Evolutionary conservation across 1,140 invertebrate species (phyloP), one percentile per base, ranked within the genome.

Genomic region (Achroia grisella): DNA sequence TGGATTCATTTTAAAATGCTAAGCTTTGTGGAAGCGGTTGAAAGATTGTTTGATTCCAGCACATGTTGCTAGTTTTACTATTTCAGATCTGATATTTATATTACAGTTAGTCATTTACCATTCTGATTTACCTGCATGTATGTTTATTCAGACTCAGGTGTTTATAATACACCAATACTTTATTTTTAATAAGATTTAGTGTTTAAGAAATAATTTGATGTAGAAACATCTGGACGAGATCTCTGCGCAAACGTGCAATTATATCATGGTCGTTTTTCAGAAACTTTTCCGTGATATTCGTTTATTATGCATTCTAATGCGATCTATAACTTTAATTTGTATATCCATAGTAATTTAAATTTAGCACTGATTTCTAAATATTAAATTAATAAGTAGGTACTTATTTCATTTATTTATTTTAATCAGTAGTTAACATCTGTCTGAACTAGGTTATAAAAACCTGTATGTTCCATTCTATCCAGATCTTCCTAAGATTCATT

Each of bases 11-110:
- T 82, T 78, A 81, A 82, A 85, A 82, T 79, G 62, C 67, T 71
- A 65, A 75, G 70, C 66, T 74, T 77, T 79, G 71, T 77, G 61
- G 63, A 69, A 71, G 61, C 71, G 62, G 59, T 57, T 74, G 73
- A 76, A 71, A 75, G 76, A 79, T 78, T 80, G 79, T 80, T 78
- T 70, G 66, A 77, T 63, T 79, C 59, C 59, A 67, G 60, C 71
- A 59, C 57, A 55, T 47, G 66, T 62, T 74, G 54, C 62, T 71
- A 69, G 67, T 72, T 77, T 73, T 62, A 67, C 69, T 76, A 75
- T 75, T 74, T 71, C 67, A 56, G 80, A 77, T 82, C 67, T 57
- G 80, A 77, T 82, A 79, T 85, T 82, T 85, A 75, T 85, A 81
- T 76, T 74, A 77, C 73, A 79, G 68, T 79, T 78, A 81, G 68